Percentiles rank a stretch among this genome's conserved stretches.
Evolutionary conservation across 2,888 invertebrate genomes (phyloP).

Genomic region (Caenorhabditis plicata): DNA sequence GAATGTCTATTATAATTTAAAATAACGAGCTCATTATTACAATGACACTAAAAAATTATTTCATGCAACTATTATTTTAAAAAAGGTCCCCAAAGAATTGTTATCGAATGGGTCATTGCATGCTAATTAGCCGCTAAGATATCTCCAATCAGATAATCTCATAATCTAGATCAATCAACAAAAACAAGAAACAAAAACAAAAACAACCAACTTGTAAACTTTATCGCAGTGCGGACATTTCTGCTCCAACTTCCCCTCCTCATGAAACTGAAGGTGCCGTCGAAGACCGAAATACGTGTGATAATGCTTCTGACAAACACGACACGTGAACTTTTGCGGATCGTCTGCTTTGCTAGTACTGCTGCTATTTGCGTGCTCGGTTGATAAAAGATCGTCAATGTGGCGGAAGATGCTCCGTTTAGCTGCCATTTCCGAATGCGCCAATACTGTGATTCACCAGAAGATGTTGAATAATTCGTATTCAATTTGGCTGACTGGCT

Average conservation of each 20-base stretch:
- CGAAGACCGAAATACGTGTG: slow-evolving; percentile 40
- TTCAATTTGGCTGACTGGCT: too few relatives aligned
- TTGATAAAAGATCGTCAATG: too few relatives aligned
- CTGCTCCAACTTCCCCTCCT: slow-evolving; percentile 41
- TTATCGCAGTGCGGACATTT: slow-evolving; percentile 42
- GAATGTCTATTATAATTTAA: too few relatives aligned
- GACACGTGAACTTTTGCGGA: slow-evolving; percentile 38
- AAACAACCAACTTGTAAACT: slow-evolving; percentile 33
- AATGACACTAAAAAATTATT: too few relatives aligned
- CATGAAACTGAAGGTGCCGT: slow-evolving; percentile 38
- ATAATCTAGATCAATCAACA: background rate
- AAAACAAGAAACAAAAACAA: too few relatives aligned
- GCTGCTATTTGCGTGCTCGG: too few relatives aligned
- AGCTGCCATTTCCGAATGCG: too few relatives aligned
- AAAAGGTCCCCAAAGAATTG: background rate
- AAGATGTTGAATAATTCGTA: too few relatives aligned
- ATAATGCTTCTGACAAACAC: slow-evolving; percentile 36
- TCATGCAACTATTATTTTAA: slow-evolving; percentile 7
- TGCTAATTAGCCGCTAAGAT: background rate
- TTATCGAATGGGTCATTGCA: background rate
- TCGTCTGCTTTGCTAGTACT: too few relatives aligned
- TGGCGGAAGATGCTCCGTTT: too few relatives aligned
- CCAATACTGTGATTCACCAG: too few relatives aligned
- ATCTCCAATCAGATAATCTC: background rate
- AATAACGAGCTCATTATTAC: too few relatives aligned